Conservation (phyloP, 2,113 vertebrate species). For the Hiodon tergisus region DNA sequence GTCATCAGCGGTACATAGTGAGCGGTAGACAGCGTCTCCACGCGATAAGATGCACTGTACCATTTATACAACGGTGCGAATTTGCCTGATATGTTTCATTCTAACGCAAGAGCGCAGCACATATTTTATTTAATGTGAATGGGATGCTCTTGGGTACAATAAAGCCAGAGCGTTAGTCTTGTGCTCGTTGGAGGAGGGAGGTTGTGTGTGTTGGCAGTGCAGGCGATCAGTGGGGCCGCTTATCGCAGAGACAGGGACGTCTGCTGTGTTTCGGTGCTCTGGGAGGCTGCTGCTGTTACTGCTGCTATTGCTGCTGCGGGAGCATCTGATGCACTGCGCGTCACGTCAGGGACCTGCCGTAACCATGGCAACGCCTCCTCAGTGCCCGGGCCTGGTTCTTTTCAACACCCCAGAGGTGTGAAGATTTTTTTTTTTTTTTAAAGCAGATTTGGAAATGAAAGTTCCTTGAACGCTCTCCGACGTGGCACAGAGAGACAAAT, state of each 20-base stretch:
- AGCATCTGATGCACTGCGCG: background rate
- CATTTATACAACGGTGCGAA: too few relatives aligned
- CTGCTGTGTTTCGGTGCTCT: too few relatives aligned
- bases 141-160: too few relatives aligned
- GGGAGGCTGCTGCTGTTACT: background rate
- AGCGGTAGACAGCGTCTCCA: too few relatives aligned
- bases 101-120: too few relatives aligned
- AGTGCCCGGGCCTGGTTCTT: conserved; percentile 19
- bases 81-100: too few relatives aligned
- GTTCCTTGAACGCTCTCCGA: conserved; percentile 15
- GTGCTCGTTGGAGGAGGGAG: background rate
- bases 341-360: conserved; percentile 20
- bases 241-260: background rate
- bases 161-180: too few relatives aligned
- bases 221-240: background rate
- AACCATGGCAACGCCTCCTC: conserved; percentile 23
- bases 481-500: conserved; percentile 17
- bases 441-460: conserved; percentile 22
- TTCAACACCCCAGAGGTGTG: conserved; percentile 19
- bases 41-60: too few relatives aligned
- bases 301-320: background rate
- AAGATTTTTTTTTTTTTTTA: background rate
- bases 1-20: too few relatives aligned
- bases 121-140: too few relatives aligned
- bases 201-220: background rate